Percentiles rank a stretch among this genome's conserved stretches.
Conservation (phyloP, 2,888 invertebrate genomes). For the Melinopterus prodromus region DNA sequence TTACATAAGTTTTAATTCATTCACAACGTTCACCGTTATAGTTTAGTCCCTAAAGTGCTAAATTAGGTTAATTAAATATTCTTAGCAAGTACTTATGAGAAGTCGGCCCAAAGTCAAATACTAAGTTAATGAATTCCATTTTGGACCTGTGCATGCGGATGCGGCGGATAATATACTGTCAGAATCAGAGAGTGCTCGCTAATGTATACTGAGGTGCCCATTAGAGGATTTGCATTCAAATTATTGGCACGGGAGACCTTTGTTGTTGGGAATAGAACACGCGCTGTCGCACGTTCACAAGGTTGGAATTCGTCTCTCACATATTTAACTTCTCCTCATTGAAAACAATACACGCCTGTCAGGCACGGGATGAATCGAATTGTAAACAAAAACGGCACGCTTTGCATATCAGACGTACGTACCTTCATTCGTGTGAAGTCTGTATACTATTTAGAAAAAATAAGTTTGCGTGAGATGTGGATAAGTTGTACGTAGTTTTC, state of each 20-base stretch:
- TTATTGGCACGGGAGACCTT: not conserved
- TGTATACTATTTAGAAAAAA: not conserved
- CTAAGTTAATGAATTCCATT: not conserved
- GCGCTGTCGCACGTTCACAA: not conserved
- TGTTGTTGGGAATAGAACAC: not conserved
- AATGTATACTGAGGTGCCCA: not conserved
- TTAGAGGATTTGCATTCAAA: slow-evolving; percentile 4
- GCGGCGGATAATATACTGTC: not conserved
- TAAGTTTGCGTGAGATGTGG: not conserved
- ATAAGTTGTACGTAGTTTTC: too few relatives aligned
- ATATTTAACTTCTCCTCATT: not conserved
- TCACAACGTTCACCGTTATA: too few relatives aligned
- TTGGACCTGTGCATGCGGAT: not conserved
- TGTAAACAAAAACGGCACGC: slow-evolving; percentile 4
- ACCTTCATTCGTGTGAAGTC: not conserved
- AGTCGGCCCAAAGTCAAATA: not conserved
- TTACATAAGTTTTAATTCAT: too few relatives aligned
- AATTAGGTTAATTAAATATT: not conserved
- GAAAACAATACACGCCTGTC: not conserved
- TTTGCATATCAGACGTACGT: not conserved
- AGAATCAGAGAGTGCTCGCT: not conserved
- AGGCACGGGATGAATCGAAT: not conserved
- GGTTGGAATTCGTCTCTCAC: not conserved
- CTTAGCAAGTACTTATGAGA: not conserved
- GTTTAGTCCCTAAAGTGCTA: too few relatives aligned